Base-by-base conservation (phyloP, 30 jellyfish, hydroid and myxozoan genomes). In the Aurelia sp. region DNA sequence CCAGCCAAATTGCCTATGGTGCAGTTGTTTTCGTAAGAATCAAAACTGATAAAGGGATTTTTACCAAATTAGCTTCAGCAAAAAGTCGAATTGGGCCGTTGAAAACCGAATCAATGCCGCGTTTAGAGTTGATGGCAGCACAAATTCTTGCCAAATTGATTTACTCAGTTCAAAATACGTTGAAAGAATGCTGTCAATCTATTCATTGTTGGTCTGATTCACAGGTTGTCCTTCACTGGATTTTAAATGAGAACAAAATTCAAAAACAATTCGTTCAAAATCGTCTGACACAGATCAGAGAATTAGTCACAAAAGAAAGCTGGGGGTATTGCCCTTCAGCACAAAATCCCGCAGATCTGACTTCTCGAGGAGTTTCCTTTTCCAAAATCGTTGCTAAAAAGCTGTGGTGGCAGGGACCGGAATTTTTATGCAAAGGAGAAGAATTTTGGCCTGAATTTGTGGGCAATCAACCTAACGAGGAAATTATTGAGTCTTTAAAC, bases 351-450 rank as follows among this genome's bases (percentile, higher is more conserved):
- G 88, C 88, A 58, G 88, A 78, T 38, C 8, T 62, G 19, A 10
- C 24, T 58, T 78, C 88, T 9, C 22, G 78, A 40, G 88, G 88
- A 8, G n/a, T 20, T 8, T 12, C 67, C 11, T 1, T 20, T n/a
- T 78, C 88, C 11, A 78, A 78, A 35, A 15, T 78, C 20, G 65
- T 47, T 20, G 48, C 60, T 15, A 78, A 38, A 7, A 15, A 33
- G 7, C 33, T 78, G 13, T 78, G 88, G 88, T 78, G 88, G 65
- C 15, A 78, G 8, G 88, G 88, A 4, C 78, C 88, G 19, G 48
- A 8, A 50, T 78, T 78, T 62, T 65, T 78, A 12, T 8, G 15
- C 20, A 20, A 27, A 24, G 10, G 20, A n/a, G 63, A 24, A 10
- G 62, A 78, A 78, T 5, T 11, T 24, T 59, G 88, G 79, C 88